Percentiles rank a stretch among this genome's conserved stretches.
phyloP scores from a whole-genome alignment of 2,888 invertebrate genomes.

The Cancer borealis region DNA sequence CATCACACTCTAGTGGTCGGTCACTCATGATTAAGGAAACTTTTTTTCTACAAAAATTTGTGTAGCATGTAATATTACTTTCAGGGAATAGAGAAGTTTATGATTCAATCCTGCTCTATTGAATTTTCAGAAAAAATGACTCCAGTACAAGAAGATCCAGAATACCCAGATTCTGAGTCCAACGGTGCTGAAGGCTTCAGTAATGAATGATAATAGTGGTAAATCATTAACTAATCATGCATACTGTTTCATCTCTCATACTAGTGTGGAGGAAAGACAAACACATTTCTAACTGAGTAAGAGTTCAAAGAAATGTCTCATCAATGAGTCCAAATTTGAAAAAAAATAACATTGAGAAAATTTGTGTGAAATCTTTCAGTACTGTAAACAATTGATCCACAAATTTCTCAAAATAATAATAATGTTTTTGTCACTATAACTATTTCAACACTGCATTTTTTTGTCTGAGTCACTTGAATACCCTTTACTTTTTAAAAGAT shows the following conservation, averaged over 20 bases:
- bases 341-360: not conserved
- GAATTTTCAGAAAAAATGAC: conserved; percentile 28
- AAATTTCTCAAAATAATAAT: not conserved
- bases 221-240: not conserved
- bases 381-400: not conserved
- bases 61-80: not conserved
- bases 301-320: not conserved
- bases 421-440: not conserved
- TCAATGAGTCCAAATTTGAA: not conserved
- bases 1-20: no score
- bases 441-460: not conserved
- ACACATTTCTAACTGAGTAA: not conserved
- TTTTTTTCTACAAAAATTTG: no score
- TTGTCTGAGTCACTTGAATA: no score
- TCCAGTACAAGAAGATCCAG: not conserved
- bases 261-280: not conserved
- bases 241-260: not conserved
- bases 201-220: conserved; percentile 44
- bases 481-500: no score
- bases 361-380: not conserved
- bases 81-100: not conserved
- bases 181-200: conserved; percentile 52
- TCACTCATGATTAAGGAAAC: no score
- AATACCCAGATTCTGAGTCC: not conserved
- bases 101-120: not conserved